These are phyloP conservation scores for Calliopsis andreniformis DNA, from an alignment of 1,140 invertebrate genomes.

Conservation along the genomic window DNA sequence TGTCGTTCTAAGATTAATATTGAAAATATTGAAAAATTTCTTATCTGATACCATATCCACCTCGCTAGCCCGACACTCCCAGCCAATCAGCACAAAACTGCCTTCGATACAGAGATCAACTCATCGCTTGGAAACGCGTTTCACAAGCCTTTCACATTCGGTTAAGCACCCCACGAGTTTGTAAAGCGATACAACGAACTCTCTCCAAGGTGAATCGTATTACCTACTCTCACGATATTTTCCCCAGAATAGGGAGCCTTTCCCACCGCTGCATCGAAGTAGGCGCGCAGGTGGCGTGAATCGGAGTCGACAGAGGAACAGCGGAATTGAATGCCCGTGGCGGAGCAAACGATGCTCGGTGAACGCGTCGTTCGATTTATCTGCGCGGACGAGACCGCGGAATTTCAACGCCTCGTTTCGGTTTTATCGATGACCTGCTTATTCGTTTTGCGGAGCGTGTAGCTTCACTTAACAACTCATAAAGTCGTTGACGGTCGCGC, in stretches of 20 bases:
- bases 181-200: neutral
- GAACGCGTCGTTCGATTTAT: constrained; percentile 57
- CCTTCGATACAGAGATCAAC: too few relatives aligned
- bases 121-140: too few relatives aligned
- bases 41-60: too few relatives aligned
- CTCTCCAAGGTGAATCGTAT: neutral
- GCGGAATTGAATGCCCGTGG: neutral
- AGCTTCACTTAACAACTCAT: constrained; percentile 71
- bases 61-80: too few relatives aligned
- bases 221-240: neutral
- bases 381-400: constrained; percentile 39
- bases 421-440: constrained; percentile 72
- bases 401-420: constrained; percentile 71
- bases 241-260: neutral
- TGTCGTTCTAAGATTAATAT: too few relatives aligned
- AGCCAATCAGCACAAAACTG: too few relatives aligned
- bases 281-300: neutral
- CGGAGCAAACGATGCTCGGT: constrained; percentile 13
- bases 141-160: neutral
- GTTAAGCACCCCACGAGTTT: neutral
- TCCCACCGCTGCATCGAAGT: neutral
- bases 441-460: constrained; percentile 49
- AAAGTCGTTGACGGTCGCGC: constrained; percentile 66
- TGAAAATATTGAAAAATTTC: too few relatives aligned
- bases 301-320: neutral